A percentile compares a stretch with the other conserved stretches of the same genome.
phyloP scores from a whole-genome alignment of 2,888 invertebrate species.

The Ditylenchus weischeri region DNA sequence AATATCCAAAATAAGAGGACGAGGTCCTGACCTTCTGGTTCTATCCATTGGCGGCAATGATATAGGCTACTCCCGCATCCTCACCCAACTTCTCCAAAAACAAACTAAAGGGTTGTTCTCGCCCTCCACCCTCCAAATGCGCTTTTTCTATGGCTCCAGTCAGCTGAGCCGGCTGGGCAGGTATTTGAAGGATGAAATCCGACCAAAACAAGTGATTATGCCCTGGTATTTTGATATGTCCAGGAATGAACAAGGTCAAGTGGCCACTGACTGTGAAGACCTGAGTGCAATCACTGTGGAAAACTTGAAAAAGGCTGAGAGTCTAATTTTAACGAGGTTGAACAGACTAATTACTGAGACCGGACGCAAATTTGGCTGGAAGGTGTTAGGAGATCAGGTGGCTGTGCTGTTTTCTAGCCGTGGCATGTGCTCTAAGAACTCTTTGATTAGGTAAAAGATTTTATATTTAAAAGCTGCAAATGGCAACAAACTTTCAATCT shows the following conservation, averaged over 20 bases:
- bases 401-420: slow-evolving; percentile 36
- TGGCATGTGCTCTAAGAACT: slow-evolving; percentile 45
- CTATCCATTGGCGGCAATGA: slow-evolving; percentile 54
- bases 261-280: slow-evolving; percentile 45
- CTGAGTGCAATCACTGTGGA: slow-evolving; percentile 33
- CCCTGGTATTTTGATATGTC: slow-evolving; percentile 50
- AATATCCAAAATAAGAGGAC: slow-evolving; percentile 6
- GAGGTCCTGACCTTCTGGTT: slow-evolving; percentile 43
- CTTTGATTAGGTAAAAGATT: slow-evolving; percentile 39
- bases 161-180: slow-evolving; percentile 40
- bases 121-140: slow-evolving; percentile 19
- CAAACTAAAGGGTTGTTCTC: slow-evolving; percentile 9
- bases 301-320: slow-evolving; percentile 39
- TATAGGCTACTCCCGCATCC: slow-evolving; percentile 50
- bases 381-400: slow-evolving; percentile 35
- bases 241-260: slow-evolving; percentile 43
- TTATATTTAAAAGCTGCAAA: neutral
- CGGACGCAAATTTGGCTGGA: slow-evolving; percentile 40
- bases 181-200: slow-evolving; percentile 20
- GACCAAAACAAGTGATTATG: slow-evolving; percentile 36
- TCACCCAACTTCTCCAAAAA: slow-evolving; percentile 34
- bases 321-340: slow-evolving; percentile 36
- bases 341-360: slow-evolving; percentile 39
- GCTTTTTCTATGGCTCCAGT: slow-evolving; percentile 42
- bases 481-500: neutral